Base-by-base conservation (phyloP, 2,888 invertebrate species). In the Biston stratarius region DNA sequence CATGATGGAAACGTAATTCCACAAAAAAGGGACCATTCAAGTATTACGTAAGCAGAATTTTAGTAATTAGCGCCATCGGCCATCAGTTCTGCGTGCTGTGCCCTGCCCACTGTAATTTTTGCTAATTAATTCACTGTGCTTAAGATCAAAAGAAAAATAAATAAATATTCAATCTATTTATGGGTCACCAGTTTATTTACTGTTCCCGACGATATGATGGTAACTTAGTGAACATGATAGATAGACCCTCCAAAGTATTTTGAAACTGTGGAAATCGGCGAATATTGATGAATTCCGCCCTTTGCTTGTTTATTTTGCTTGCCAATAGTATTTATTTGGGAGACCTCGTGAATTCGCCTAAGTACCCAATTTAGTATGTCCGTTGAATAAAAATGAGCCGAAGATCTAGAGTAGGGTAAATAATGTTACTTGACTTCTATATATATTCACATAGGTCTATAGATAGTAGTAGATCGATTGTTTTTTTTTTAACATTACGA, bases 191-290 rank as follows among this genome's bases (percentile, higher is more conserved):
- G 44, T 42, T 56, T 40, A 53, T 15, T 53, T 40, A 55, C 40
- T 24, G 42, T 33, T 56, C 42, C 24, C 12, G 0, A 8, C 40
- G 42, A n/a, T 44, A 44, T 7, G 11, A 8, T 58, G 38, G 9
- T 40, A 42, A 33, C 24, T 38, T 33, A 33, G 42, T 5, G 36
- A 80, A 79, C 58, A 84, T 87, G 87, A 87, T 84, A 81, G 83
- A 87, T 86, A 83, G 83, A 78, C 81, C 79, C 81, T 79, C 75
- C 74, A 67, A 74, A 74, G 71, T 74, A 71, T 75, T 75, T 78
- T 73, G 73, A 74, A 77, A 72, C 72, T 76, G 75, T 79, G 77
- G 80, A 83, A 83, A 83, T 80, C 78, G 79, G 77, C 67, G 79
- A 80, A 82, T 81, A 84, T 83, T 83, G 79, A 81, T 83, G 77